Evolutionary conservation across 2,113 vertebrate genomes (phyloP).

Genomic region (Sinosuthora webbiana): DNA sequence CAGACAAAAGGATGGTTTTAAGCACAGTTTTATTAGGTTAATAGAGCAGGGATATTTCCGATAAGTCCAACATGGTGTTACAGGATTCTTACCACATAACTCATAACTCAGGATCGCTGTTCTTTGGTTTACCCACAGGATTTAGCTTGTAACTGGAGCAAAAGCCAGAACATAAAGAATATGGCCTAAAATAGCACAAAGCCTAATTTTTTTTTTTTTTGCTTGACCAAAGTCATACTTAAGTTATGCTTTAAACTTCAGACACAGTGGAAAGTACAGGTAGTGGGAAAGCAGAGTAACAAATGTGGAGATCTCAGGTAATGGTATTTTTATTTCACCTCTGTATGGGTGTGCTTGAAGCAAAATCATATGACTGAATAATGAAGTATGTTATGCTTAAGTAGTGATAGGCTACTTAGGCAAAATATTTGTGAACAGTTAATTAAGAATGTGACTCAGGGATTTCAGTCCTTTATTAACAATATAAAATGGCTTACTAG

Average conservation of each 20-base stretch:
- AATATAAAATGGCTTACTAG: not conserved
- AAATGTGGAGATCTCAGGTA: not conserved
- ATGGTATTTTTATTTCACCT: not conserved
- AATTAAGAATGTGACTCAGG: not conserved
- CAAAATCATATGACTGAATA: not conserved
- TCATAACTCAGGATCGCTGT: not conserved
- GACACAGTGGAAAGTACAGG: not conserved
- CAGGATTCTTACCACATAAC: not conserved
- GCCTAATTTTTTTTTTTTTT: not conserved
- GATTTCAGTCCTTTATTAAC: not conserved
- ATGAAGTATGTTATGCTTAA: not conserved
- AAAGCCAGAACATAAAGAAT: not conserved
- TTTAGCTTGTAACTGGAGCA: not conserved
- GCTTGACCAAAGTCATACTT: not conserved
- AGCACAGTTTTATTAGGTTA: not conserved
- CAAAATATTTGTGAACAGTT: not conserved
- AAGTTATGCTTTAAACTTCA: not conserved
- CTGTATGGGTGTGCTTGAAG: not conserved
- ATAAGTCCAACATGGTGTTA: not conserved
- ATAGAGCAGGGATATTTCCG: not conserved
- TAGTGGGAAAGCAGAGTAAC: conserved; percentile 22
- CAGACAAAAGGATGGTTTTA: conserved; percentile 27
- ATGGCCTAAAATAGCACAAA: conserved; percentile 10
- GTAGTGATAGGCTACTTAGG: not conserved
- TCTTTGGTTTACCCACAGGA: conserved; percentile 6